Evolutionary conservation across 2,113 vertebrate species (phyloP).

Genomic region (Asarcornis scutulata): DNA sequence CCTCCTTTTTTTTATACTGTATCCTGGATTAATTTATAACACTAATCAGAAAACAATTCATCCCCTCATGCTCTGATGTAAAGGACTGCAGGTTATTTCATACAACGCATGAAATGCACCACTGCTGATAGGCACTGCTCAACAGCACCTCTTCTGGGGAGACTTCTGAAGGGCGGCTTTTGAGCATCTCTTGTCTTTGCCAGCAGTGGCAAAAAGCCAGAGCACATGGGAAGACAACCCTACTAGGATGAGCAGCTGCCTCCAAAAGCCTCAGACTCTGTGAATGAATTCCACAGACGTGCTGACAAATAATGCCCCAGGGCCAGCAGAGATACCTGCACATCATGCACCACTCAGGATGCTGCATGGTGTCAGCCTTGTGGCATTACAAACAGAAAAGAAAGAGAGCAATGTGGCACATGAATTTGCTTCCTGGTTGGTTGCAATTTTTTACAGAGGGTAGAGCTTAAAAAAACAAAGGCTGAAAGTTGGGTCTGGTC

Average conservation of each 20-base stretch:
- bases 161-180: background rate
- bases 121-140: background rate
- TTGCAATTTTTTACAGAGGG: background rate
- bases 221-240: background rate
- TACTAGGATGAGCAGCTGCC: background rate
- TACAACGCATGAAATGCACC: background rate
- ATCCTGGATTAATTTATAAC: constrained; percentile 29
- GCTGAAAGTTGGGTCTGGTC: background rate
- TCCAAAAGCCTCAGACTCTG: background rate
- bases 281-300: background rate
- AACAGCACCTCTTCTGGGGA: background rate
- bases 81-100: background rate
- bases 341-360: rapidly evolving
- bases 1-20: background rate
- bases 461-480: background rate
- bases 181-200: background rate
- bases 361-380: rapidly evolving
- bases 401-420: background rate
- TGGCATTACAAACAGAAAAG: rapidly evolving
- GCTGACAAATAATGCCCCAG: rapidly evolving
- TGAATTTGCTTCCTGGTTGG: background rate
- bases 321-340: too few relatives aligned
- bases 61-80: background rate
- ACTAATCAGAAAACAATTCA: constrained; percentile 47
- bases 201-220: background rate